Base-by-base conservation (phyloP, 2,888 invertebrate species). In the Hecatera dysodea region DNA sequence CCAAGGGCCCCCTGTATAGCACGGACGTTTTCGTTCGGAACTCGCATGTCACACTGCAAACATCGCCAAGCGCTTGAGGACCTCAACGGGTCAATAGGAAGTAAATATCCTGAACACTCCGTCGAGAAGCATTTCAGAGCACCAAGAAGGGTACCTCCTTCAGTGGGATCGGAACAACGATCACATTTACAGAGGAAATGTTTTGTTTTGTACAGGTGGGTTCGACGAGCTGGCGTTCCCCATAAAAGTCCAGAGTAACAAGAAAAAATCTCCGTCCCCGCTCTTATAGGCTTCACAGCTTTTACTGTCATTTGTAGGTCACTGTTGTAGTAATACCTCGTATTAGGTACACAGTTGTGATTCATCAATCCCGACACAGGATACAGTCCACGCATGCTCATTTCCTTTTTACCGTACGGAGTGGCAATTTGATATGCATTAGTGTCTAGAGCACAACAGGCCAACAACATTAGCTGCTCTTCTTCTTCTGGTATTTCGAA, bases 341-440 rank as follows among this genome's bases (percentile, higher is more conserved):
- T 97, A 88, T 98, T 98, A 8, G 98, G 97, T 36, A 95, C 92
- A 88, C 98, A 98, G 68, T 93, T 96, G 89, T 98, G 98, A 92
- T 98, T 98, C 93, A 97, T 96, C 73, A 97, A 92, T 53, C 97
- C 96, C 2, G 97, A 96, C 70, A 97, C 94, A 29, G 97, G 97
- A 92, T 97, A 98, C 64, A 98, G 90, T 17, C 97, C 98, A 77
- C 97, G 95, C 77, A 96, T 90, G 85, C 96, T 96, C 85, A 94
- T 93, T 85, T 94, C 96, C 83, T 91, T 96, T 79, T 92, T 94
- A 73, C 92, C 95, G 78, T 89, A 94, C 24, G 90, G 88, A 69
- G 91, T 94, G 66, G 95, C 95, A 80, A 96, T 97, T 94, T 97
- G 97, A 88, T 97, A 97, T 48, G 97, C 97, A 88, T 97, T 97